Evolutionary conservation across 2,113 vertebrate genomes (phyloP).

Genomic region (Heteronetta atricapilla): DNA sequence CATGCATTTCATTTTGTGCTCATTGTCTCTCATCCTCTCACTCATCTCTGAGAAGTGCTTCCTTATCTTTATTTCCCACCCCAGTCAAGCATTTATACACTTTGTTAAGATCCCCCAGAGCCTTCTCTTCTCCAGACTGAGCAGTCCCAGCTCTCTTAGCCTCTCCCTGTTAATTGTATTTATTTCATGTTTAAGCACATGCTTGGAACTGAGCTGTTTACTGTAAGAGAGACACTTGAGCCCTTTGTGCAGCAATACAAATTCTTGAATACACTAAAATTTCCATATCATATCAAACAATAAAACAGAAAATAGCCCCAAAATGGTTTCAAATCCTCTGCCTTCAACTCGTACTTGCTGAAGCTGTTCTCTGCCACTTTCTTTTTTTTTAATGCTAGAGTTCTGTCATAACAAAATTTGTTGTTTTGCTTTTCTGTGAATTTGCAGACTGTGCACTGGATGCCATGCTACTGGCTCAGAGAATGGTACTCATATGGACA

Average conservation of each 20-base stretch:
- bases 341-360: background rate
- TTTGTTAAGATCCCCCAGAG: background rate
- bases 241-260: background rate
- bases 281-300: background rate
- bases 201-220: background rate
- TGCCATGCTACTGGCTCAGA: rapidly evolving
- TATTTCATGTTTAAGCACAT: background rate
- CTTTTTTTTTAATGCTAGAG: background rate
- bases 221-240: background rate
- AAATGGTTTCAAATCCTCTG: background rate
- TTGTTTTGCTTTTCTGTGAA: background rate
- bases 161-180: background rate
- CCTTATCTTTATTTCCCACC: background rate
- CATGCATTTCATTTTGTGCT: background rate
- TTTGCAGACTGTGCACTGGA: background rate
- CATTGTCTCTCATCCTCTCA: background rate
- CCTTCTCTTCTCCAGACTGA: background rate
- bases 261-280: background rate
- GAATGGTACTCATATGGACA: rapidly evolving
- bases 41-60: background rate
- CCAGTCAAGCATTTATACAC: background rate
- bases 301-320: background rate
- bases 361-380: background rate
- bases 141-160: background rate
- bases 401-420: rapidly evolving